Evolutionary conservation across 2,797 vertebrate species (phyloP).

Genomic region (Leptoclinus maculatus): DNA sequence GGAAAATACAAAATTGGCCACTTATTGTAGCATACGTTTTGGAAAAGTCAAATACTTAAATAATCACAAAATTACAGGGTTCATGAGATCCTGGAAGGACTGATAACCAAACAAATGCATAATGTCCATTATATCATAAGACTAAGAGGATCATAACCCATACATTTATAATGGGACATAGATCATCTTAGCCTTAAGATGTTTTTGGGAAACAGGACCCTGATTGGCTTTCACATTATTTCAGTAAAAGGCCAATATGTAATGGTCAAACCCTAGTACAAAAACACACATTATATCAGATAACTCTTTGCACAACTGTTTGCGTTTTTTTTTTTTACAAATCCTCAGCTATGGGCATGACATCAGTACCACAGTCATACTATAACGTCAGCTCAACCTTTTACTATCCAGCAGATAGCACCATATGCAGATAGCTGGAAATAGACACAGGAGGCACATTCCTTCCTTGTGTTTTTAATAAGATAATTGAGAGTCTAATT

Average conservation of each 20-base stretch:
- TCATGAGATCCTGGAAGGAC: neutral
- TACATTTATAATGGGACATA: neutral
- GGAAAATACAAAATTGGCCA: neutral
- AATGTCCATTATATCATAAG: neutral
- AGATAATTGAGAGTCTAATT: slow-evolving; percentile 71
- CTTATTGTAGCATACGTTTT: neutral
- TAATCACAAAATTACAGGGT: neutral
- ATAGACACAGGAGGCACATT: slow-evolving; percentile 58
- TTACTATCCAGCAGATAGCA: slow-evolving; percentile 43
- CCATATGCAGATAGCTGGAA: slow-evolving; percentile 46
- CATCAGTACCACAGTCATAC: neutral
- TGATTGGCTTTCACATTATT: neutral
- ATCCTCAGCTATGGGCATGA: neutral
- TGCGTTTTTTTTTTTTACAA: neutral
- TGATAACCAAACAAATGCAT: neutral
- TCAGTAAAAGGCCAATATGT: neutral
- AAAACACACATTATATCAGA: neutral
- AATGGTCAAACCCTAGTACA: neutral
- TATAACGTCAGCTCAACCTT: slow-evolving; percentile 26
- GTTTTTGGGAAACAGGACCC: neutral
- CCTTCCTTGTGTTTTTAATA: slow-evolving; percentile 68
- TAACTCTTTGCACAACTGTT: neutral
- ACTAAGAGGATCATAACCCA: neutral
- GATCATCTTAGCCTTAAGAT: neutral
- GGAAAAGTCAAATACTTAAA: neutral